Conservation (phyloP, 2,797 vertebrate genomes). For the Spinibarbus caldwelli region DNA sequence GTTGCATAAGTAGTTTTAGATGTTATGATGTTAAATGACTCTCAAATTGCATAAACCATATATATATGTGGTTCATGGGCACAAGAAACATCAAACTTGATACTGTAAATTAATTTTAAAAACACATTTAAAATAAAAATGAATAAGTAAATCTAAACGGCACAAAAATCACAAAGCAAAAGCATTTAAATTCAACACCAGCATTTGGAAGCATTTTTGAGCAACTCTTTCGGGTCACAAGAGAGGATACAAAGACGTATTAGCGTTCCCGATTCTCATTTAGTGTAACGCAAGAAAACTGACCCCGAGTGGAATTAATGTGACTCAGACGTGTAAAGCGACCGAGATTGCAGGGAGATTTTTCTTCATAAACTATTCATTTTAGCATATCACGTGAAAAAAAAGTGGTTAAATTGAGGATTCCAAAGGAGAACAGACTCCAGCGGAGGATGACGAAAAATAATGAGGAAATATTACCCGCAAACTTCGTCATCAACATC, state of each 20-base stretch:
- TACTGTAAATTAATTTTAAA: constrained; percentile 17
- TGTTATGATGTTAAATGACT: constrained; percentile 26
- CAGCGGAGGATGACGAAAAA: constrained; percentile 76
- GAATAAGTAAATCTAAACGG: constrained; percentile 21
- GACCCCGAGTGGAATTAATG: constrained; percentile 64
- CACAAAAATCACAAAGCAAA: constrained; percentile 20
- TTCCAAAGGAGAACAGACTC: constrained; percentile 73
- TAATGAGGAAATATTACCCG: constrained; percentile 82
- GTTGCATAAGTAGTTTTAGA: constrained; percentile 51
- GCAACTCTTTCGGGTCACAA: not conserved
- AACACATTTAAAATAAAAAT: not conserved
- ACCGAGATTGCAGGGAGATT: constrained; percentile 72
- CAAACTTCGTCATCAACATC: constrained; percentile 70
- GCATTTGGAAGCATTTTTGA: not conserved
- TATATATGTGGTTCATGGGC: constrained; percentile 16
- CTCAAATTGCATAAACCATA: constrained; percentile 7
- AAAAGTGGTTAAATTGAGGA: constrained; percentile 74
- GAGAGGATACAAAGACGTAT: not conserved
- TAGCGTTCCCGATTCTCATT: not conserved
- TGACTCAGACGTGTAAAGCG: constrained; percentile 46
- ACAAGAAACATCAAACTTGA: constrained; percentile 42
- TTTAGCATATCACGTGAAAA: constrained; percentile 66
- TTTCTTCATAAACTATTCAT: constrained; percentile 79
- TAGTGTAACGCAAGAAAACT: constrained; percentile 2
- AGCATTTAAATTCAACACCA: constrained; percentile 10